Evolutionary conservation across 2,888 invertebrate species (phyloP).

Genomic region (Gryllus longicercus): DNA sequence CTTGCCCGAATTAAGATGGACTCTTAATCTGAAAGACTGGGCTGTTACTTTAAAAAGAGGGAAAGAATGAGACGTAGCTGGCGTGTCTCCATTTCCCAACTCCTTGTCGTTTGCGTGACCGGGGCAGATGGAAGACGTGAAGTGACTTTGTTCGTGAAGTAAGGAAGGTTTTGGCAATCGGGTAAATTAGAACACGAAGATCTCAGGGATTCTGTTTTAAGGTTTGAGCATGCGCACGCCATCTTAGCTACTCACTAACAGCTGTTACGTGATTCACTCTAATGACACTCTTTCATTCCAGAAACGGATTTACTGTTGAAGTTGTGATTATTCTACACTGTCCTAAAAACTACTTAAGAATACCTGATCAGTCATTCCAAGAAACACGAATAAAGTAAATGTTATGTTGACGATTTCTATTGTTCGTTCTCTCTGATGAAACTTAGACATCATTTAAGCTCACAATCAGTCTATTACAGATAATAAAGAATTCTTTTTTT

Average conservation of each 20-base stretch:
- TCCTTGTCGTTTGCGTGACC: conserved; percentile 17
- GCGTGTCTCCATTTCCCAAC: conserved; percentile 8
- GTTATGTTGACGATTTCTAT: no score
- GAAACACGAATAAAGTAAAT: no score
- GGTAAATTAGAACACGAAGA: conserved; percentile 6
- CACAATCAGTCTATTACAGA: no score
- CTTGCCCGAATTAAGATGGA: neutral
- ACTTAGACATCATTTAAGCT: no score
- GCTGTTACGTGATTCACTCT: neutral
- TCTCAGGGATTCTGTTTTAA: neutral
- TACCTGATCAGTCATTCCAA: no score
- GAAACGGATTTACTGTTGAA: no score
- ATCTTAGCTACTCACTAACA: neutral
- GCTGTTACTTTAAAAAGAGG: neutral
- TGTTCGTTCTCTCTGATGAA: no score
- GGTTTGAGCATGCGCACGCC: neutral
- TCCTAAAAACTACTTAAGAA: no score
- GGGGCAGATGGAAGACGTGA: neutral
- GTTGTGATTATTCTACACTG: no score
- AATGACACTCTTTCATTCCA: neutral
- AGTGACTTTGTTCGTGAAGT: conserved; percentile 17
- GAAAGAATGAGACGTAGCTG: neutral
- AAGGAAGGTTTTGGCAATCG: neutral
- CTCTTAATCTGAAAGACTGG: conserved; percentile 2
- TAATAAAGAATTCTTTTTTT: no score